These are phyloP conservation scores for Lagopus muta DNA, from an alignment of 2,113 vertebrate genomes.

Conservation along the genomic window DNA sequence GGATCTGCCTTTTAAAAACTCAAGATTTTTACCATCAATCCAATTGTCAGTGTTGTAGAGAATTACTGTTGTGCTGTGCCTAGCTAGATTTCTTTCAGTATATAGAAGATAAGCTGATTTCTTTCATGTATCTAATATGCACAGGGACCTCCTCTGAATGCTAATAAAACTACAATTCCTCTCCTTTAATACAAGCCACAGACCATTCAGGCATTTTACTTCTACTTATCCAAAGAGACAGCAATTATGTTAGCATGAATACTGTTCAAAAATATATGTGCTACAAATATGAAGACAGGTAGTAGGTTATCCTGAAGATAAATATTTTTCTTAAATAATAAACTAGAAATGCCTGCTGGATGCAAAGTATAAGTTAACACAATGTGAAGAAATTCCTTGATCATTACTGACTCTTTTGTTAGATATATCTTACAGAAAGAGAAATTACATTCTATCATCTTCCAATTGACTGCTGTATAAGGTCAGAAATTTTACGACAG, in stretches of 20 bases:
- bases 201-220: not conserved
- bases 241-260: not conserved
- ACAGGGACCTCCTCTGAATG: not conserved
- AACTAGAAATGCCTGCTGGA: not conserved
- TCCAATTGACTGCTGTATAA: not conserved
- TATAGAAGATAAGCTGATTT: not conserved
- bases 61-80: not conserved
- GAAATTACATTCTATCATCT: not conserved
- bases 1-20: not conserved
- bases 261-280: not conserved
- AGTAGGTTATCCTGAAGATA: not conserved
- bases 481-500: not conserved
- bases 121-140: accelerated
- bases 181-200: not conserved
- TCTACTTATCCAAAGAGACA: not conserved
- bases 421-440: not conserved
- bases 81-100: not conserved
- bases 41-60: not conserved
- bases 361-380: not conserved
- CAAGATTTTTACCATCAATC: not conserved
- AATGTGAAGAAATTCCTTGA: not conserved
- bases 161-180: not conserved
- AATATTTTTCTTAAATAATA: not conserved
- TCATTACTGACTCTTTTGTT: not conserved
- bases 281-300: not conserved